phyloP scores from a whole-genome alignment of 2,797 vertebrate species.

The Sciaenops ocellatus region DNA sequence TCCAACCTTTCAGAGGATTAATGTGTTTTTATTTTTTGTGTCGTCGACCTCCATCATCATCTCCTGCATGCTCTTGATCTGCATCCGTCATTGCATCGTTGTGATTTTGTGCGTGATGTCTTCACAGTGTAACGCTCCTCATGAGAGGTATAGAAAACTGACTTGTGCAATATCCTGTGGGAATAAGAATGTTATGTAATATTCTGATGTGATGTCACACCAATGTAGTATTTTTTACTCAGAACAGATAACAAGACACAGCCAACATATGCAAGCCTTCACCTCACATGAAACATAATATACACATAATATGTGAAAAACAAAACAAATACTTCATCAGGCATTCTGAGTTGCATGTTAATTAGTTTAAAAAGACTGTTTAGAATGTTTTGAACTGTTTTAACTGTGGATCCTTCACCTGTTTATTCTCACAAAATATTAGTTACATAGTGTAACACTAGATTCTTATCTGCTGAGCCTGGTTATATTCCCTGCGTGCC shows the following conservation, averaged over 20 bases:
- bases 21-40: background rate
- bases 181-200: slow-evolving; percentile 47
- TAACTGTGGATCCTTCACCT: too few relatives aligned
- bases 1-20: slow-evolving; percentile 61
- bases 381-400: too few relatives aligned
- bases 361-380: too few relatives aligned
- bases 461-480: too few relatives aligned
- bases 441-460: too few relatives aligned
- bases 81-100: background rate
- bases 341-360: background rate
- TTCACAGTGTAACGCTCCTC: background rate
- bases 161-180: slow-evolving; percentile 16
- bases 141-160: background rate
- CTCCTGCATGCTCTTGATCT: slow-evolving; percentile 10
- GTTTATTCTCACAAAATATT: too few relatives aligned
- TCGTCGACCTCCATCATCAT: slow-evolving; percentile 38
- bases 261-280: background rate
- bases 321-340: background rate
- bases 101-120: slow-evolving; percentile 17
- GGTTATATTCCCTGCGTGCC: too few relatives aligned
- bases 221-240: background rate
- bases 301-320: background rate
- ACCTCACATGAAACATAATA: background rate
- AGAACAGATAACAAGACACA: background rate
- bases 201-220: slow-evolving; percentile 14